Conservation (phyloP, 2,888 invertebrate species). For the Phania funesta region DNA sequence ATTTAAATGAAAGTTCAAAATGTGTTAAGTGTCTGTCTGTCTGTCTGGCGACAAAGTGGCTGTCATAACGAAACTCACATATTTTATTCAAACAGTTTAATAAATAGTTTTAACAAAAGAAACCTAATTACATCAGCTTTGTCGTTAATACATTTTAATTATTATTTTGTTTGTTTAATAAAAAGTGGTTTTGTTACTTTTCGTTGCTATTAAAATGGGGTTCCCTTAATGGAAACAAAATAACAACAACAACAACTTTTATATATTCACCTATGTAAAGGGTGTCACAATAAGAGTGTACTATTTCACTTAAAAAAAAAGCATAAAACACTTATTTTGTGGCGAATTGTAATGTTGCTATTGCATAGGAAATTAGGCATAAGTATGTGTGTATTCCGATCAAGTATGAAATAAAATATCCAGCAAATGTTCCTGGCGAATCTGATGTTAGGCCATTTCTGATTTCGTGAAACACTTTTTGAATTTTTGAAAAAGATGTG, state of each 20-base stretch:
- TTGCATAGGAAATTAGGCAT: too few relatives aligned
- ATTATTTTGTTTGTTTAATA: not conserved
- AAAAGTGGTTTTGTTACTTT: not conserved
- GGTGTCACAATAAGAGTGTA: not conserved
- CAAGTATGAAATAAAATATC: too few relatives aligned
- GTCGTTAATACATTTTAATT: not conserved
- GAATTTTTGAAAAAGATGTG: too few relatives aligned
- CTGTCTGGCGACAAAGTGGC: conserved; percentile 17
- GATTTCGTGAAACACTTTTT: too few relatives aligned
- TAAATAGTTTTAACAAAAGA: not conserved
- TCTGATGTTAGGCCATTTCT: too few relatives aligned
- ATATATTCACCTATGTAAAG: too few relatives aligned
- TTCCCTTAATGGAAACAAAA: not conserved
- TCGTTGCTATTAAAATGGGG: not conserved
- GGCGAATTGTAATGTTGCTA: too few relatives aligned
- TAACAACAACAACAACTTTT: too few relatives aligned
- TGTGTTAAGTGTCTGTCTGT: not conserved
- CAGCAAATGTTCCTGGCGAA: too few relatives aligned
- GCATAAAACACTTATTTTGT: too few relatives aligned
- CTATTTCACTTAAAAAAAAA: too few relatives aligned
- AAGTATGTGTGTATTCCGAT: too few relatives aligned
- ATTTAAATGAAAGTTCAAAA: conserved; percentile 27
- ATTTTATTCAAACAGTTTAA: not conserved
- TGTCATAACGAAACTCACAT: not conserved
- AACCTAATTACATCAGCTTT: not conserved